Evolutionary conservation across 23 tunicate genomes (phyloP).

Genomic region (Oikopleura dioica): DNA sequence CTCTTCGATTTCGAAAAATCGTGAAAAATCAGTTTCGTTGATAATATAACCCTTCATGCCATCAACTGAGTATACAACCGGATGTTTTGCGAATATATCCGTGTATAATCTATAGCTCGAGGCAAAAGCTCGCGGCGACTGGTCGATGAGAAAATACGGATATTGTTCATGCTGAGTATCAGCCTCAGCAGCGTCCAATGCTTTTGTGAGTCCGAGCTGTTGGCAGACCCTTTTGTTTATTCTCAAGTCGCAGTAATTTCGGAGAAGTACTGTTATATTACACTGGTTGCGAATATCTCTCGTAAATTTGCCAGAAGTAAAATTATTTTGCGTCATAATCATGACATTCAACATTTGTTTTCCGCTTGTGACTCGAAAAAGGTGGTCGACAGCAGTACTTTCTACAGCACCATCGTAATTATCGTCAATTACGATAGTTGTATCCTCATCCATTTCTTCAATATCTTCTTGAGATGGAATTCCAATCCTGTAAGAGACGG

Average conservation of each 20-base stretch:
- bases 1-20: not conserved
- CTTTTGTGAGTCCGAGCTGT: not conserved
- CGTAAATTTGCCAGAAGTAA: not conserved
- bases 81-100: not conserved
- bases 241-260: not conserved
- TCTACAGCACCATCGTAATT: not conserved
- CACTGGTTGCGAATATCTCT: not conserved
- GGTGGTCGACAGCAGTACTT: not conserved
- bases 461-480: not conserved
- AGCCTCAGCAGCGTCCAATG: not conserved
- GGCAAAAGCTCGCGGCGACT: not conserved
- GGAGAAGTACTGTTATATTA: not conserved
- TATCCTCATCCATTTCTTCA: not conserved
- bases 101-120: not conserved
- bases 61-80: not conserved
- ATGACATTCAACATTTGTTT: not conserved
- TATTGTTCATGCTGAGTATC: not conserved
- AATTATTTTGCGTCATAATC: conserved; percentile 13
- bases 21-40: not conserved
- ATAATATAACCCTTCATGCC: conserved; percentile 11
- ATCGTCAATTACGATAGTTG: not conserved
- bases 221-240: not conserved
- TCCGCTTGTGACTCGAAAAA: not conserved
- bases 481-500: not conserved
- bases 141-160: not conserved